Base-by-base conservation (phyloP, 2,888 invertebrate species). In the Leptothorax acervorum region DNA sequence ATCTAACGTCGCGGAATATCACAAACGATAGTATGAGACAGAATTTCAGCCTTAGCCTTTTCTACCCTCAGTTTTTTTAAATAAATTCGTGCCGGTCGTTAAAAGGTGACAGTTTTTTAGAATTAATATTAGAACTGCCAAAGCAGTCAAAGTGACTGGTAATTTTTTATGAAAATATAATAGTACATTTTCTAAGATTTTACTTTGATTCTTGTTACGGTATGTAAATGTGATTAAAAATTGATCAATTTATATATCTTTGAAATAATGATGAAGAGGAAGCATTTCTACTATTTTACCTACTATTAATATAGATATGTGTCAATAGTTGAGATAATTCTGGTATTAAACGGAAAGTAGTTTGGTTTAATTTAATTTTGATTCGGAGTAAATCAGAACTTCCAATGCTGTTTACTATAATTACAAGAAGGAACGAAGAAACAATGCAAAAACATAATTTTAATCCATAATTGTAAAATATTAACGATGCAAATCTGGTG, bases 31-130 rank as follows among this genome's bases (percentile, higher is more conserved):
- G 39, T 28, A 42, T 11, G 11, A 11, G 4, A 51, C 12, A 28
- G 42, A 62, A 75, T 62, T 74, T 60, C 42, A 28, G 18, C 51
- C 51, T 23, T 53, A 39, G 18, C 23, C 9, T 74, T 62, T 74
- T 62, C 15, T 35, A 31, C 8, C n/a, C n/a, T 15, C 3, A 60
- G 12, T 60, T 60, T 45, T 60, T 18, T 12, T 23, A 15, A 39
- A 71, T 35, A 39, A n/a, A 62, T n/a, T 1, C 3, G 12, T 45
- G 18, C 57, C 12, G 28, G 60, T 2, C 5, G 12, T 35, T 42
- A n/a, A 63, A 63, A 35, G 23, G 0, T 23, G 55, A 3, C 1
- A 3, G n/a, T 28, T 23, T 55, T 31, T 31, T 55, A 55, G 9
- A 23, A 55, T 60, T 60, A 28, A 23, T 12, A n/a, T 1, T 53